Evolutionary conservation across 2,888 invertebrate species (phyloP).

Genomic region (Silvanus unidentatus): DNA sequence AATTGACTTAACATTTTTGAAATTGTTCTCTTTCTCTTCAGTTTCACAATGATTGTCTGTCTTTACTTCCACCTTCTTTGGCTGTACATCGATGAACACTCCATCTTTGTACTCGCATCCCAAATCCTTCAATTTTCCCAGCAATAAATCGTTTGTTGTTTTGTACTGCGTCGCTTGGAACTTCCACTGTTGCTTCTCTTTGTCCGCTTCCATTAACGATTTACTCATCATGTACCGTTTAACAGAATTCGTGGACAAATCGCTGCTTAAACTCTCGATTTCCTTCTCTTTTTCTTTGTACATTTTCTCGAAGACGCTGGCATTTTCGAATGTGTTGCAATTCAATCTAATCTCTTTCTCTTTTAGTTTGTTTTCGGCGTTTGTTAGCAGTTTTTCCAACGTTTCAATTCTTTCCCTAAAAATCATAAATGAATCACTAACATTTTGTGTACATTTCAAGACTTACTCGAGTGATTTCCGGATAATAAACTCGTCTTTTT

Average conservation of each 20-base stretch:
- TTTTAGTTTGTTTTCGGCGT: conserved; percentile 16
- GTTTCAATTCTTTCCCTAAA: conserved; percentile 18
- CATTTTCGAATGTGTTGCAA: conserved; percentile 11
- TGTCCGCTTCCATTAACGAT: conserved; percentile 20
- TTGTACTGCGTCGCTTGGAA: conserved; percentile 13
- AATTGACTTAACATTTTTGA: no score
- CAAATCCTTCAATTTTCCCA: no score
- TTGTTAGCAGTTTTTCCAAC: conserved; percentile 19
- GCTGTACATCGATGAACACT: no score
- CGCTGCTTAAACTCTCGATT: conserved; percentile 16
- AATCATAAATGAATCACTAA: conserved; percentile 4
- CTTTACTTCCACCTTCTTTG: no score
- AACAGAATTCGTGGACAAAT: conserved; percentile 14
- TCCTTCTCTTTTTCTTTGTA: conserved; percentile 13
- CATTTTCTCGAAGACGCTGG: no score
- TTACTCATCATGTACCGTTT: conserved; percentile 13
- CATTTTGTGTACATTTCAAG: conserved; percentile 1
- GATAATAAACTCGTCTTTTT: conserved; percentile 21
- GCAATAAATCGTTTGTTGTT: no score
- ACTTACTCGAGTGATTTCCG: conserved; percentile 20
- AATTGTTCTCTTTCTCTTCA: no score
- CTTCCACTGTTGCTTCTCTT: conserved; percentile 21
- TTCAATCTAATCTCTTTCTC: conserved; percentile 8
- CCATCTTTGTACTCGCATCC: no score
- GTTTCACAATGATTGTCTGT: no score